phyloP scores from a whole-genome alignment of 53 echinoderm and acorn worm species.

The Luidia sarsii region DNA sequence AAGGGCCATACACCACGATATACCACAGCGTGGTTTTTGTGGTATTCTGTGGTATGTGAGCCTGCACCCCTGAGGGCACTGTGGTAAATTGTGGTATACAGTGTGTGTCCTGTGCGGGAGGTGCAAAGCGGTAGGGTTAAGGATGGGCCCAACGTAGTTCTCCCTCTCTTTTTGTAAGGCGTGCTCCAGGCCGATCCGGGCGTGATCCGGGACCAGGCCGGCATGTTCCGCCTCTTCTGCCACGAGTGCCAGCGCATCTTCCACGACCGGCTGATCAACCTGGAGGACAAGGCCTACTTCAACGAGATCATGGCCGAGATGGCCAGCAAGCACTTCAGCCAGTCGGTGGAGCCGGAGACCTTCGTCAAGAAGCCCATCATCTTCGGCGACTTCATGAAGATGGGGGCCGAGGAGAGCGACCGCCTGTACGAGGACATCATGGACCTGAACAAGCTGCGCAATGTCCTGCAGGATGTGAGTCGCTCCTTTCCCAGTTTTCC shows the following conservation, averaged over 20 bases:
- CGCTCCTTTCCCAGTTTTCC: no score
- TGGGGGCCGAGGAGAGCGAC: constrained; percentile 89
- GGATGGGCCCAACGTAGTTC: no score
- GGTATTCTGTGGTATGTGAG: no score
- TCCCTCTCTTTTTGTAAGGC: no score
- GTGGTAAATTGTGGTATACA: no score
- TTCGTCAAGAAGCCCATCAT: constrained; percentile 94
- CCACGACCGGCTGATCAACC: constrained; percentile 98
- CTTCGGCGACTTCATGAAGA: constrained; percentile 99
- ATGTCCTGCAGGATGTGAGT: constrained; percentile 88
- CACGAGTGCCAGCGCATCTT: constrained; percentile 99
- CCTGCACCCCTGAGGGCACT: no score
- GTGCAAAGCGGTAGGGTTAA: no score
- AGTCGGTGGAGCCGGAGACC: constrained; percentile 79
- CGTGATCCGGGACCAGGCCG: constrained; percentile 82
- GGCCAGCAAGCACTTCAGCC: constrained; percentile 95
- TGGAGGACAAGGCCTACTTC: constrained; percentile 98
- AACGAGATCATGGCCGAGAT: constrained; percentile 97
- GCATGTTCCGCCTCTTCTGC: constrained; percentile 98
- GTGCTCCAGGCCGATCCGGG: constrained; percentile 96
- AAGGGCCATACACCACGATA: no score
- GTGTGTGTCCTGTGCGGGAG: no score
- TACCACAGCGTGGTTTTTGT: no score
- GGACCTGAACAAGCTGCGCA: constrained; percentile 82
- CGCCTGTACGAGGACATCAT: constrained; percentile 87